Evolutionary conservation across 2,113 vertebrate genomes (phyloP), one percentile per base, ranked within the genome.

Genomic region (Cacatua alba): DNA sequence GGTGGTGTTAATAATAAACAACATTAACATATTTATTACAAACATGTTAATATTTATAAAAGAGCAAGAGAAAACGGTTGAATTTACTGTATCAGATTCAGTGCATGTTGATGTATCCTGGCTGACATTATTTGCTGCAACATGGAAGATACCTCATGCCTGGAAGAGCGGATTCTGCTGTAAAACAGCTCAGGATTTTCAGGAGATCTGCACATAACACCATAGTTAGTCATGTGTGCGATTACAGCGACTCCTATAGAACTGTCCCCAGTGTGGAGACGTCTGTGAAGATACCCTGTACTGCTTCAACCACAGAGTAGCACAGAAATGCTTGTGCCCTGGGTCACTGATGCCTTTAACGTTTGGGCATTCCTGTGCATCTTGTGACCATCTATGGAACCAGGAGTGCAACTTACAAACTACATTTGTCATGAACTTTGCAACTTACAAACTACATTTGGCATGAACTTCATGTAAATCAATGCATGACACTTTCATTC

Each of bases 241-340:
- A 68, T 29, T 23, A 71, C 51, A 53, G 46, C 57, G 81, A 2
- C 52, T 77, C 20, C 24, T 63, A 10, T 19, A 41, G n/a, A 26
- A 51, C 21, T 26, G 35, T 13, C 51, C 28, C 43, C 28, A 31
- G 25, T 23, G 28, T 11, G 23, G 57, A 80, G 67, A n/a, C 10
- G 7, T 55, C 57, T 48, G 53, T 41, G 48, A 48, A 53, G 57
- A 19, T 5, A 48, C 1, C 48, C n/a, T 37, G 9, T 29, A 11
- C 29, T 25, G 24, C 19, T 39, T 71, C 29, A 41, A 0, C 15
- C 0, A 2, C 28, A 24, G 1, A 2, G 17, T 23, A 28, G 39
- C 55, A 43, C 57, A 60, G 55, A 14, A 44, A n/a, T 1, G 4
- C 9, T 8, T 67, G 59, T 82, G 76, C 64, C 39, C 17, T 44